Base-by-base conservation (phyloP, 2,113 vertebrate species). In the Corythaixoides concolor region DNA sequence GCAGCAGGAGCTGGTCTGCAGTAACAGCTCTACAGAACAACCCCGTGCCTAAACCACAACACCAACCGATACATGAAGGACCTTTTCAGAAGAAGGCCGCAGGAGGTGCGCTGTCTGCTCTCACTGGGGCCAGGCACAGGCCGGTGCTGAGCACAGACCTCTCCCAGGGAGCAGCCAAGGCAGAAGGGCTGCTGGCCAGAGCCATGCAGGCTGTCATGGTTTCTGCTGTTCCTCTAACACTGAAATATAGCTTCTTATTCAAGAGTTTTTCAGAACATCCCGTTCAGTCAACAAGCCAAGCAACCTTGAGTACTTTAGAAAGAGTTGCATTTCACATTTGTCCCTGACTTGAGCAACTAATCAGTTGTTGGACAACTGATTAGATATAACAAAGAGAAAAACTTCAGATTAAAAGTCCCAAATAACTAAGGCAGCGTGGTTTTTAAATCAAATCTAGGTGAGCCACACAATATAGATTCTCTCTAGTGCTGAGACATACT, bases 91-190 rank as follows among this genome's bases (percentile, higher is more conserved):
- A 67, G 70, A 30, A 0, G 10, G 63, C 49, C 83, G 68, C 53
- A 18, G 83, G n/a, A 83, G 58, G 14, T 49, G 22, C 37, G 4
- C 18, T 45, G 37, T 23, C 41, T 50, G 62, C 56, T 82, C 28
- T 28, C 11, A 0, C 2, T 0, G 0, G 12, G 62, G 35, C 37
- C 43, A n/a, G 43, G 41, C 15, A 8, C 8, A 9, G 35, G 21
- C 41, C 63, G 76, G 63, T 6, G 10, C 72, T 27, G 47, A 60
- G 62, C 27, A n/a, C 35, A 49, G 58, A 21, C 7, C 14, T 60
- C 55, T 73, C 5, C 32, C 19, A 13, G 26, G 18, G 55, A 83
- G 35, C 23, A 63, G 43, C 20, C 1, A 0, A 90, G 39, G 27
- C 27, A 72, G 8, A 45, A 35, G 17, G 21, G 12, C 32, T 67